Base-by-base conservation (phyloP, 2,888 invertebrate genomes). In the Euspilapteryx auroguttella region DNA sequence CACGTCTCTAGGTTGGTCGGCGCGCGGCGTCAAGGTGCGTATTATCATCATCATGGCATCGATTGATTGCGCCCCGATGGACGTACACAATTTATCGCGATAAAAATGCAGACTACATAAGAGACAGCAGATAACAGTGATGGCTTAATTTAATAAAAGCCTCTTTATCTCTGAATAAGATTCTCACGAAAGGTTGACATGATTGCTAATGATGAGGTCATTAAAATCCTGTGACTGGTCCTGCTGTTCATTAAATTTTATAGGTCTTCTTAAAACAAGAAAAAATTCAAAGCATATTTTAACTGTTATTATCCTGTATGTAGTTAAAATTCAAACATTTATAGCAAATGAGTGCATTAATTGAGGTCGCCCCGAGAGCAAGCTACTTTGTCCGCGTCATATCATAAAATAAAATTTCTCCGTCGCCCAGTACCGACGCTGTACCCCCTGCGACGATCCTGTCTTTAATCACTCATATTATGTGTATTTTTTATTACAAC, bases 391-490 rank as follows among this genome's bases (percentile, higher is more conserved):
- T 65, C 59, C 52, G 55, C 49, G 44, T 52, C 47, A 50, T 40
- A 38, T 51, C 53, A 45, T 59, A 59, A 63, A 62, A 52, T 37
- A 44, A 53, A 50, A 56, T 58, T 45, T 50, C 51, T 52, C 23
- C n/a, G 21, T 28, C 8, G 39, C 48, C 51, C 51, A 48, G 40
- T 41, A 44, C 48, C n/a, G n/a, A 46, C 48, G 41, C 41, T 35
- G 41, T 40, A 37, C 55, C 59, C 45, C 61, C 62, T 43, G 57
- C 55, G 39, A 49, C 40, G 61, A 51, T 54, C 50, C 55, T 57
- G 55, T 46, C 59, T 55, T 64, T 63, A 59, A 66, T 71, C 62
- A 61, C 54, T 62, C 56, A 55, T 51, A 56, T 66, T 68, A 24
- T 66, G 68, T 66, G 56, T 46, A 51, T 44, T 44, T 61, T 65